Base-by-base conservation (phyloP, 2,113 vertebrate genomes). In the Brevimyrus niger region DNA sequence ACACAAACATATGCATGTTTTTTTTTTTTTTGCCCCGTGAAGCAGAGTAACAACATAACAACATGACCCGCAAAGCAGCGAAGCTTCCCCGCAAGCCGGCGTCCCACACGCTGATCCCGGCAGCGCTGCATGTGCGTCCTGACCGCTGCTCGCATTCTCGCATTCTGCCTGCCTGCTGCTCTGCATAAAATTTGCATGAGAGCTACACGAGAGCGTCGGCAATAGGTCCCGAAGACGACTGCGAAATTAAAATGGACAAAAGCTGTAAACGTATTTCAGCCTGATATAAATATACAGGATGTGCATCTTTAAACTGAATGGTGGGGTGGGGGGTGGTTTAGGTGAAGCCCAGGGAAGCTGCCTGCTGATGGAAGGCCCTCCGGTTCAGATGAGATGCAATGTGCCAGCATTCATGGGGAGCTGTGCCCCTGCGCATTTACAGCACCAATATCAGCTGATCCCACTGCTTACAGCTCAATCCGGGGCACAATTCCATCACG, bases 401-500 rank as follows among this genome's bases (percentile, higher is more conserved):
- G 61, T 51, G 86, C 65, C 89, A 19, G 7, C 65, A 90, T 86
- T 51, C 44, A 73, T 55, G 44, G 48, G 47, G 17, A 27, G 21
- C 38, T 42, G 42, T 11, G 17, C 19, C 53, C 48, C 27, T n/a
- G 47, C 80, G 73, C 87, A 44, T 48, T 61, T 87, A 89, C 42
- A 48, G 51, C 86, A 88, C 86, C 88, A 88, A 88, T 84, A 50
- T 88, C 69, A 83, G 73, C 50, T 88, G 58, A 90, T 88, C 65
- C 86, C 35, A 15, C 83, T 82, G 31, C 15, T 87, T 83, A 48
- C 73, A 44, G 48, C 61, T 31, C 50, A 23, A 42, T 48, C 7
- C 35, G 21, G 76, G 65, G 42, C 51, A 88, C 21, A 19, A 83
- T 69, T 88, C n/a, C 58, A 46, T 61, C 89, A 61, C 15, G n/a